A percentile compares a stretch with the other conserved stretches of the same genome.
Evolutionary conservation across 2,888 invertebrate species (phyloP).

Genomic region (Spisula solida): DNA sequence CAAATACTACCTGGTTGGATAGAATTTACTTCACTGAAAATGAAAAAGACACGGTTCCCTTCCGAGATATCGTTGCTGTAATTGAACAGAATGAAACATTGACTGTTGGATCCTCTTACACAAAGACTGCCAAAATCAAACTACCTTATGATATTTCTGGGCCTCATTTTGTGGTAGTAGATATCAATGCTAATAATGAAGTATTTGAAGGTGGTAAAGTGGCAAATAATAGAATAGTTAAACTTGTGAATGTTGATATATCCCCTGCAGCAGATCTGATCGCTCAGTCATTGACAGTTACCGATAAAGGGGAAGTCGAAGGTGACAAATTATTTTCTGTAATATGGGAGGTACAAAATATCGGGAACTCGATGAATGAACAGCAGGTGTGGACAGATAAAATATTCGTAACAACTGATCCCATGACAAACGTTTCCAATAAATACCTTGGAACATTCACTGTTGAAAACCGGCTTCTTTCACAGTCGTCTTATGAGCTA

Average conservation of each 20-base stretch:
- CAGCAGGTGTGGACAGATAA: slow-evolving; percentile 36
- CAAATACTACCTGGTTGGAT: not conserved
- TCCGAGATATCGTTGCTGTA: not conserved
- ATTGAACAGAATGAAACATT: not conserved
- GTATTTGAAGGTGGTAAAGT: slow-evolving; percentile 50
- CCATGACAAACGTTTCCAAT: too few relatives aligned
- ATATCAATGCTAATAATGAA: not conserved
- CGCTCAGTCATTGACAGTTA: slow-evolving; percentile 4
- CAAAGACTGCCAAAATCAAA: not conserved
- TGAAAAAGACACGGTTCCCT: not conserved
- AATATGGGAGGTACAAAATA: slow-evolving; percentile 48
- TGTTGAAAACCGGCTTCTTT: slow-evolving; percentile 22
- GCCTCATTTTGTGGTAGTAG: not conserved
- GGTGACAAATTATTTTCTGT: slow-evolving; percentile 14
- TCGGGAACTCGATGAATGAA: slow-evolving; percentile 46
- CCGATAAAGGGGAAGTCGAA: not conserved
- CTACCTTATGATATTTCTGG: slow-evolving; percentile 41
- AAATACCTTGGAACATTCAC: slow-evolving; percentile 17
- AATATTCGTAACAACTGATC: not conserved
- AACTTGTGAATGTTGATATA: slow-evolving; percentile 22
- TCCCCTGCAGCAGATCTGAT: slow-evolving; percentile 45
- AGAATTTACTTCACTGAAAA: not conserved
- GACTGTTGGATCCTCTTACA: not conserved
- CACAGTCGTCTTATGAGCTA: slow-evolving; percentile 30
- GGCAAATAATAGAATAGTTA: slow-evolving; percentile 23